A percentile compares a stretch with the other conserved stretches of the same genome.
Evolutionary conservation across 2,797 vertebrate species (phyloP).

Genomic region (Merluccius polli): DNA sequence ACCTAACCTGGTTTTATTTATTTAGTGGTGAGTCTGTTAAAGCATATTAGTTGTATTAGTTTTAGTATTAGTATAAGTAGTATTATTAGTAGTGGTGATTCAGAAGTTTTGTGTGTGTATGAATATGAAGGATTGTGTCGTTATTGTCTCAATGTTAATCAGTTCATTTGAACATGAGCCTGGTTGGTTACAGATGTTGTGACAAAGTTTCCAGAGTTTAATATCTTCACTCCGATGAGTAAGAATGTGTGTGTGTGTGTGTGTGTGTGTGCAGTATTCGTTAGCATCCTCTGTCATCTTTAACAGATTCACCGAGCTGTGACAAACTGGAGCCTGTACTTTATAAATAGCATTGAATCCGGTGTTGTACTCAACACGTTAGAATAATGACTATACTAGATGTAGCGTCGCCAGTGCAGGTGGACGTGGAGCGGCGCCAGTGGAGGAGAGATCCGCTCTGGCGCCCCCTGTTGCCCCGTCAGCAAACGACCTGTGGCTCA

Average conservation of each 20-base stretch:
- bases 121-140: conserved; percentile 27
- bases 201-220: not conserved
- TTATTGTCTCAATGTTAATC: conserved; percentile 39
- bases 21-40: not conserved
- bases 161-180: conserved; percentile 14
- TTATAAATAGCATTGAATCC: not conserved
- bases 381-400: not conserved
- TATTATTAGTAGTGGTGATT: not conserved
- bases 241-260: not conserved
- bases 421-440: not conserved
- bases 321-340: not conserved
- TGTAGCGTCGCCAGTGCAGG: not conserved
- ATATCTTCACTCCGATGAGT: not conserved
- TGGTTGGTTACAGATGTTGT: not conserved
- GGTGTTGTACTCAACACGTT: not conserved
- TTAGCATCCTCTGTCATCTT: not conserved
- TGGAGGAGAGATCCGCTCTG: conserved; percentile 43
- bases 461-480: conserved; percentile 56
- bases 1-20: not conserved
- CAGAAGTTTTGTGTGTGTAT: not conserved
- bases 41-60: not conserved
- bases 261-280: not conserved
- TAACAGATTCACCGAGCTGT: not conserved
- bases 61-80: not conserved
- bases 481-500: conserved; percentile 68